A percentile compares a stretch with the other conserved stretches of the same genome.
phyloP scores from a whole-genome alignment of 2,113 vertebrate species.

The Chaetops frenatus region DNA sequence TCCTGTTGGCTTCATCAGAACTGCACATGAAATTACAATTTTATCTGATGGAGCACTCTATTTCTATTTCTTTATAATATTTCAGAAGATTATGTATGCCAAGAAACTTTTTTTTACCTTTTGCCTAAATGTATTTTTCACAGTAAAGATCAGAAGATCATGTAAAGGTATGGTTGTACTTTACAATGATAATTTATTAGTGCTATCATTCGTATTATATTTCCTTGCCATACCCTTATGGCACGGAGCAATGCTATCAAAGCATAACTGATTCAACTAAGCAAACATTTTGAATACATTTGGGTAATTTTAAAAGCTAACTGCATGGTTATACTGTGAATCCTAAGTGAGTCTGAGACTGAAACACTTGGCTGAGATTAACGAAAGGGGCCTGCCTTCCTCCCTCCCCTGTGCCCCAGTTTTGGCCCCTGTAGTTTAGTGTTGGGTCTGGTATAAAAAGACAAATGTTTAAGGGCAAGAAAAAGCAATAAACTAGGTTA shows the following conservation, averaged over 20 bases:
- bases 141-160: neutral
- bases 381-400: neutral
- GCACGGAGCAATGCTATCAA: neutral
- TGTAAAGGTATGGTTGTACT: neutral
- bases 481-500: neutral
- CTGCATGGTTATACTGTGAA: neutral
- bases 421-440: neutral
- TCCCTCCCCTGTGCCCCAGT: accelerated
- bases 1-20: neutral
- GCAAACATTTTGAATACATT: neutral
- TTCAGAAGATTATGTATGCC: neutral
- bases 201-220: neutral
- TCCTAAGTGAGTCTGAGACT: neutral
- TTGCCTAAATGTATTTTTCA: neutral
- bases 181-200: neutral
- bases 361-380: neutral
- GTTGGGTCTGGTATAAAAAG: neutral
- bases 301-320: neutral
- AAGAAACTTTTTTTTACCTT: neutral
- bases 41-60: neutral
- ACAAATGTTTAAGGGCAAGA: neutral
- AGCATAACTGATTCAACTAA: neutral
- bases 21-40: neutral
- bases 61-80: neutral
- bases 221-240: neutral